Percentiles rank a stretch among this genome's conserved stretches.
Conservation (phyloP, 2,797 vertebrate species). For the Ptychadena robeensis region DNA sequence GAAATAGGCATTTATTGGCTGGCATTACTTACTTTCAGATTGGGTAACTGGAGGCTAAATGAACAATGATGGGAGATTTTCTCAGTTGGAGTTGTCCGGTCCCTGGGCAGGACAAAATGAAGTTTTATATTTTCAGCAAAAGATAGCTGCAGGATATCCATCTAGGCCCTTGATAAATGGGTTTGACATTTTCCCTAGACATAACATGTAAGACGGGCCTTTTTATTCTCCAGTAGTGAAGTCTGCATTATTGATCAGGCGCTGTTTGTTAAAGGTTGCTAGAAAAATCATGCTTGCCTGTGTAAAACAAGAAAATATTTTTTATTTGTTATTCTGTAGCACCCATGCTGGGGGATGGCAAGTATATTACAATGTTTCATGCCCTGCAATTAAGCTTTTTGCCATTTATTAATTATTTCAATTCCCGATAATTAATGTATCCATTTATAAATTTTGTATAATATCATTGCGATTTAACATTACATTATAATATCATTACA, state of each 20-base stretch:
- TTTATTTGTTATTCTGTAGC: neutral
- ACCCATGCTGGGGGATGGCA: neutral
- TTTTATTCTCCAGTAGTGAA: constrained; percentile 69
- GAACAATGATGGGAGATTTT: constrained; percentile 47
- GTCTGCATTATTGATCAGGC: constrained; percentile 70
- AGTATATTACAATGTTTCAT: neutral
- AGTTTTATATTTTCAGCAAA: constrained; percentile 63
- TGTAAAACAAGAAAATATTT: constrained; percentile 39
- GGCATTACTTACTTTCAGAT: constrained; percentile 6
- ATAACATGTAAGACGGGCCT: constrained; percentile 62
- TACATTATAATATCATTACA: too few relatives aligned
- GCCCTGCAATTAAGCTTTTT: neutral
- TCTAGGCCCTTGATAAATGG: constrained; percentile 66
- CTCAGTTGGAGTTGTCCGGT: constrained; percentile 1
- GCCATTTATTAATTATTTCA: too few relatives aligned
- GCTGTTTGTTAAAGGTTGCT: constrained; percentile 69
- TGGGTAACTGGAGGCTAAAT: constrained; percentile 30
- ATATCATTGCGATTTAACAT: too few relatives aligned
- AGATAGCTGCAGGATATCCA: constrained; percentile 66
- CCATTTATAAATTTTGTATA: too few relatives aligned
- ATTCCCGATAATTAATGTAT: too few relatives aligned
- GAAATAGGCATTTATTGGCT: neutral
- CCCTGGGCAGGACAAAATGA: constrained; percentile 60
- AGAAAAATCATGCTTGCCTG: constrained; percentile 61
- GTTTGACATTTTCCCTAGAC: constrained; percentile 72